A percentile compares a stretch with the other conserved stretches of the same genome.
phyloP scores from a whole-genome alignment of 1,140 invertebrate genomes.

The Anagrus nilaparvatae region DNA sequence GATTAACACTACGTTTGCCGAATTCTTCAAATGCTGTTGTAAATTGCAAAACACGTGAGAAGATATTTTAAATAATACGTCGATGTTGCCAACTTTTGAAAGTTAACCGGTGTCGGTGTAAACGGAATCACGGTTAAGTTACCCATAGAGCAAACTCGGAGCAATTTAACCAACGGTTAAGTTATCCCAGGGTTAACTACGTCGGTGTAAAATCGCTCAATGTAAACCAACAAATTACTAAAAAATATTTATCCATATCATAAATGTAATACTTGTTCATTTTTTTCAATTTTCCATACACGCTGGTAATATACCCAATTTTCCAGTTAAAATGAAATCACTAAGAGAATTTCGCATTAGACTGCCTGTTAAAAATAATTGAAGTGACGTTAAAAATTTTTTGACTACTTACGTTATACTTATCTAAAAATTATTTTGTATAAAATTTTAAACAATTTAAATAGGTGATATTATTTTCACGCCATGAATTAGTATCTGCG shows the following conservation, averaged over 20 bases:
- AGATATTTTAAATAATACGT: constrained; percentile 49
- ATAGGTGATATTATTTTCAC: no score
- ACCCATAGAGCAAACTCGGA: no score
- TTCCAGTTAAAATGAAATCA: constrained; percentile 94
- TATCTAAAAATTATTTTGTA: no score
- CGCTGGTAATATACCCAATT: constrained; percentile 75
- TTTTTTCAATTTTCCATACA: constrained; percentile 89
- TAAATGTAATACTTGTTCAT: constrained; percentile 61
- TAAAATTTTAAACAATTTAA: no score
- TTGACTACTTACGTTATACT: constrained; percentile 61
- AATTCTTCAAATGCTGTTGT: no score
- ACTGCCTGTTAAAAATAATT: constrained; percentile 72
- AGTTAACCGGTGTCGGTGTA: no score
- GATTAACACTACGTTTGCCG: no score
- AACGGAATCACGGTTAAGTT: no score
- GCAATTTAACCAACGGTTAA: constrained; percentile 60
- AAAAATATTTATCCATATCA: constrained; percentile 2
- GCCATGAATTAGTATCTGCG: no score
- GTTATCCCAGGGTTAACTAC: no score
- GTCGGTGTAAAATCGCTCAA: no score
- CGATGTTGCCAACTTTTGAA: no score
- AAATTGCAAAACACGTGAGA: constrained; percentile 21
- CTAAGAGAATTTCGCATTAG: constrained; percentile 95
- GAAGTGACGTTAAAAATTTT: constrained; percentile 74
- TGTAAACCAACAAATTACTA: not conserved